phyloP scores from a whole-genome alignment of 2,113 vertebrate genomes.

The Mustela nigripes region DNA sequence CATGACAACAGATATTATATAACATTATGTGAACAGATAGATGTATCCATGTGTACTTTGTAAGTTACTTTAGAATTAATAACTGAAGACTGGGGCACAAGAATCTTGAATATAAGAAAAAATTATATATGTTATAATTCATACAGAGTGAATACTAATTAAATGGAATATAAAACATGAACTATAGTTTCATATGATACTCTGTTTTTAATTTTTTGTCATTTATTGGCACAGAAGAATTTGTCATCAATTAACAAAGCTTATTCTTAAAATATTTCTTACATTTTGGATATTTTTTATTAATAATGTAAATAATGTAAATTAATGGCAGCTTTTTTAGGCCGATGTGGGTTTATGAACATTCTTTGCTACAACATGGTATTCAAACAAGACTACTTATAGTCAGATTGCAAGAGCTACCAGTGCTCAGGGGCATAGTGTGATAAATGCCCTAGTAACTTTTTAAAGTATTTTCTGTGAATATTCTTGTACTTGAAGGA shows the following conservation, averaged over 20 bases:
- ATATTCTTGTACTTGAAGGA: not conserved
- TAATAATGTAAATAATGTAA: not conserved
- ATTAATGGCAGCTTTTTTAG: not conserved
- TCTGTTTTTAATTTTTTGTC: not conserved
- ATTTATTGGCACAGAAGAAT: not conserved
- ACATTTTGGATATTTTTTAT: not conserved
- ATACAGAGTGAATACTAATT: not conserved
- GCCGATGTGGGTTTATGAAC: not conserved
- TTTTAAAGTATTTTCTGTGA: not conserved
- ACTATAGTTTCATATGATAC: not conserved
- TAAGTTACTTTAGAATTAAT: not conserved
- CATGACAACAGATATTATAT: not conserved
- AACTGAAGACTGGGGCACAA: not conserved
- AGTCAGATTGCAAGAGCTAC: not conserved
- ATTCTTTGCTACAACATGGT: not conserved
- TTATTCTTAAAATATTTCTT: not conserved
- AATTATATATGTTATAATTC: not conserved
- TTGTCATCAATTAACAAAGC: conserved; percentile 6
- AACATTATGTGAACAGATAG: not conserved
- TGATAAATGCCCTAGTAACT: not conserved
- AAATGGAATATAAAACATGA: not conserved
- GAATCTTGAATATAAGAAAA: not conserved
- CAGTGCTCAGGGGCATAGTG: not conserved
- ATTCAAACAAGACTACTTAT: not conserved
- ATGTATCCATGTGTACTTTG: not conserved